Evolutionary conservation across 2,797 vertebrate species (phyloP), one percentile per base, ranked within the genome.

Genomic region (Sebastes vulpes): DNA sequence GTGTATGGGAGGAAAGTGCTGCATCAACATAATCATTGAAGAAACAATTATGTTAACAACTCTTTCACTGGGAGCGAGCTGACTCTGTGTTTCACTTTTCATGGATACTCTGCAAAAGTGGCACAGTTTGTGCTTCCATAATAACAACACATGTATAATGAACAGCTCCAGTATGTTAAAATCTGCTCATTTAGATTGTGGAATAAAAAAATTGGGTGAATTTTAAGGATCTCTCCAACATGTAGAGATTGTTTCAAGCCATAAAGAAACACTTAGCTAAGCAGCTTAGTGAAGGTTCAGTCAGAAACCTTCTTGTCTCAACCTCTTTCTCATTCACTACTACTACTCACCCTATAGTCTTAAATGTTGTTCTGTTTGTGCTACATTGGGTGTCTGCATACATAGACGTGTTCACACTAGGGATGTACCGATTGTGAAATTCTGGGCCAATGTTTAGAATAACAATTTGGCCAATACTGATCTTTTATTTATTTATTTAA

Each of bases 21-120:
- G 89, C 83, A 83, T 93, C 87, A 88, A 88, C 84, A 92, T 89
- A 87, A 85, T 91, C 76, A 91, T 76, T 87, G 75, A 82, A 78
- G 68, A 84, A 90, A 87, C 79, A 85, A 89, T 88, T 89, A 87
- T 72, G 81, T 88, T 85, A 86, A 84, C 85, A 81, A 64, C 84
- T 84, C 65, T 84, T 80, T 88, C 65, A 67, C 70, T 52, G 65
- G 65, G 61, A 72, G 71, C 60, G 48, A n/a, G 16, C 65, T 46
- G 72, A 80, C 60, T 48, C 28, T 32, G 46, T 35, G 5, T 79
- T 82, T 65, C 57, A 77, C 58, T 64, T 84, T 59, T 63, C 38
- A 57, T 23, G 14, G 70, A 59, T 16, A 35, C 9, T 74, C 26
- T 28, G 35, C 50, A 66, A 35, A 70, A 42, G 29, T 25, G 28